Percentiles rank a stretch among this genome's conserved stretches.
Conservation (phyloP, 2,113 vertebrate genomes). For the Megalops atlanticus region DNA sequence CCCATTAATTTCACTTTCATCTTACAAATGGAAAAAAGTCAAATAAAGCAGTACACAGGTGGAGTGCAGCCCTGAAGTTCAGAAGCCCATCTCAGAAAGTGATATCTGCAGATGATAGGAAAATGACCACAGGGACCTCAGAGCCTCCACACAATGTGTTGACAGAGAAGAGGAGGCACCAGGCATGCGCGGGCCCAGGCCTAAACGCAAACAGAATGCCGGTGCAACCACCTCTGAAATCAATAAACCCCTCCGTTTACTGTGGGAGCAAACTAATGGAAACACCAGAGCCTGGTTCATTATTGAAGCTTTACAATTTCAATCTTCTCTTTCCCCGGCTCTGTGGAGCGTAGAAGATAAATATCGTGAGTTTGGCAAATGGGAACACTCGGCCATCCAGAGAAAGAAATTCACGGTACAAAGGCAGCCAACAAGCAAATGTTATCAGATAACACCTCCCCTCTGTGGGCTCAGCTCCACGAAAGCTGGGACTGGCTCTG, state of each 20-base stretch:
- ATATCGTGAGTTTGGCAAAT: constrained; percentile 27
- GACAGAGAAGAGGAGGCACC: not conserved
- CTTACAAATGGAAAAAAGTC: not conserved
- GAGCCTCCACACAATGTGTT: not conserved
- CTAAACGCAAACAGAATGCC: not conserved
- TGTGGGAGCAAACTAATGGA: not conserved
- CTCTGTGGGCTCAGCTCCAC: not conserved
- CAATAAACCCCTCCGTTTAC: constrained; percentile 19
- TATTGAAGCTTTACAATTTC: constrained; percentile 2
- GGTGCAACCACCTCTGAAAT: not conserved
- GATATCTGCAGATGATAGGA: not conserved
- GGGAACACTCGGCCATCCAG: not conserved
- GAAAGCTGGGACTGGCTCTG: not conserved
- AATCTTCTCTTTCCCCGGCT: constrained; percentile 3
- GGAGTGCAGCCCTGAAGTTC: too few relatives aligned
- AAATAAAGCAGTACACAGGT: not conserved
- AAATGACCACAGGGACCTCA: not conserved
- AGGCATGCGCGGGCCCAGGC: not conserved
- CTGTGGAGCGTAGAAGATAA: constrained; percentile 31
- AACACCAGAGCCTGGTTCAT: not conserved
- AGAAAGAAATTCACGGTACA: too few relatives aligned
- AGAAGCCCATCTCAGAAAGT: not conserved
- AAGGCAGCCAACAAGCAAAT: constrained; percentile 4
- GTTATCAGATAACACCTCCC: not conserved
- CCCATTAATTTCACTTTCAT: not conserved